Conservation (phyloP, 2,888 invertebrate genomes). For the Zeuzera pyrina region DNA sequence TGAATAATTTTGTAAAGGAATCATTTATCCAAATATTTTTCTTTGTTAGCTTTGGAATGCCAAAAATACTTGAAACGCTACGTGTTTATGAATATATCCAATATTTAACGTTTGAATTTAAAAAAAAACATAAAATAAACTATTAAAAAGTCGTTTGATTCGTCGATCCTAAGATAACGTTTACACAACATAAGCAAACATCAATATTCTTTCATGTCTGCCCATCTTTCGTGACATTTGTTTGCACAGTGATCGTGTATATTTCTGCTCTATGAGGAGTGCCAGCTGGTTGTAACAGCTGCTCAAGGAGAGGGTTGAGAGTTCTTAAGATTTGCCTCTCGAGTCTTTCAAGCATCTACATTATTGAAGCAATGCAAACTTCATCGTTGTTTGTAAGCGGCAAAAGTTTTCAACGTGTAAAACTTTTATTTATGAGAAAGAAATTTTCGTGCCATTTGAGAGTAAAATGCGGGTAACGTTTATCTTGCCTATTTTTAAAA, state of each 20-base stretch:
- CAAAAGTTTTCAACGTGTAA: slow-evolving; percentile 25
- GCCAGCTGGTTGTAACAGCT: slow-evolving; percentile 51
- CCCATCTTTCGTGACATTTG: slow-evolving; percentile 33
- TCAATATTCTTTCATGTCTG: slow-evolving; percentile 27
- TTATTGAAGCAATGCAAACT: slow-evolving; percentile 30
- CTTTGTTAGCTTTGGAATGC: no score
- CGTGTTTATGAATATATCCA: no score
- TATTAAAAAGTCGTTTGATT: no score
- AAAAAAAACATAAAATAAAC: no score
- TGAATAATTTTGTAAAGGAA: no score
- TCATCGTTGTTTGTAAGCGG: slow-evolving; percentile 22
- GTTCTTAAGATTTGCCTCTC: slow-evolving; percentile 35
- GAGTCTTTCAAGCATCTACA: slow-evolving; percentile 26
- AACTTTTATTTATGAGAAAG: slow-evolving; percentile 18
- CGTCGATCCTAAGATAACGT: slow-evolving; percentile 35
- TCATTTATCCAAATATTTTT: no score
- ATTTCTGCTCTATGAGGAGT: slow-evolving; percentile 40
- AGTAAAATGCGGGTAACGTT: no score
- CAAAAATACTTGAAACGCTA: no score
- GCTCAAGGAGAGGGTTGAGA: slow-evolving; percentile 24
- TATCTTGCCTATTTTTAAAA: no score
- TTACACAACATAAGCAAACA: slow-evolving; percentile 41
- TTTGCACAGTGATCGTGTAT: slow-evolving; percentile 46
- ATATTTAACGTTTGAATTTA: no score
- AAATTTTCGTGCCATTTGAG: no score